These are phyloP conservation scores for Pipistrellus pygmaeus DNA, from an alignment of 2,797 vertebrate genomes.

Conservation along the genomic window DNA sequence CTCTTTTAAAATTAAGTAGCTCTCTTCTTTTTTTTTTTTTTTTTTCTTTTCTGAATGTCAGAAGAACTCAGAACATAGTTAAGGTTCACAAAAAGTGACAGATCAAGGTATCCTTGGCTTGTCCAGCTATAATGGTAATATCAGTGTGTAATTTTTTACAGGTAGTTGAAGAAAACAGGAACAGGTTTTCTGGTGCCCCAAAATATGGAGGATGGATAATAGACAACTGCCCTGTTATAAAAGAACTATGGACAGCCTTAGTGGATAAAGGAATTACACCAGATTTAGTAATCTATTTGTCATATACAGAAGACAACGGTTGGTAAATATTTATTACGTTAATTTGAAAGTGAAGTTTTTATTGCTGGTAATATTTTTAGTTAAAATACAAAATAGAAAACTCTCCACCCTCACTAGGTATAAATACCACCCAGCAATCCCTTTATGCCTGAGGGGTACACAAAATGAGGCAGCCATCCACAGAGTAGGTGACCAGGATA, in stretches of 20 bases:
- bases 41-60: not conserved
- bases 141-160: slow-evolving; percentile 77
- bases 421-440: not conserved
- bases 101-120: not conserved
- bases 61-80: not conserved
- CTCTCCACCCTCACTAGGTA: not conserved
- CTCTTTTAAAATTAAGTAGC: slow-evolving; percentile 29
- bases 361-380: slow-evolving; percentile 26
- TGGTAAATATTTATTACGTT: slow-evolving; percentile 78
- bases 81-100: slow-evolving; percentile 1
- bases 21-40: not conserved
- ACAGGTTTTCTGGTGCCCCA: slow-evolving; percentile 86
- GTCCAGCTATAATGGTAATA: not conserved
- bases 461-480: not conserved
- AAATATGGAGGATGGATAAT: slow-evolving; percentile 93
- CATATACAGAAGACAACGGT: slow-evolving; percentile 89
- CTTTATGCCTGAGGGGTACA: not conserved
- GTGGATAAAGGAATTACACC: slow-evolving; percentile 88
- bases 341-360: slow-evolving; percentile 53
- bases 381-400: slow-evolving; percentile 60
- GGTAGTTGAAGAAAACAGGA: slow-evolving; percentile 84
- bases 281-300: slow-evolving; percentile 92
- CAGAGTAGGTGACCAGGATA: not conserved
- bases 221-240: slow-evolving; percentile 92
- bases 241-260: slow-evolving; percentile 89